Base-by-base conservation (phyloP, 2,888 invertebrate species). In the Synergus japonicus region DNA sequence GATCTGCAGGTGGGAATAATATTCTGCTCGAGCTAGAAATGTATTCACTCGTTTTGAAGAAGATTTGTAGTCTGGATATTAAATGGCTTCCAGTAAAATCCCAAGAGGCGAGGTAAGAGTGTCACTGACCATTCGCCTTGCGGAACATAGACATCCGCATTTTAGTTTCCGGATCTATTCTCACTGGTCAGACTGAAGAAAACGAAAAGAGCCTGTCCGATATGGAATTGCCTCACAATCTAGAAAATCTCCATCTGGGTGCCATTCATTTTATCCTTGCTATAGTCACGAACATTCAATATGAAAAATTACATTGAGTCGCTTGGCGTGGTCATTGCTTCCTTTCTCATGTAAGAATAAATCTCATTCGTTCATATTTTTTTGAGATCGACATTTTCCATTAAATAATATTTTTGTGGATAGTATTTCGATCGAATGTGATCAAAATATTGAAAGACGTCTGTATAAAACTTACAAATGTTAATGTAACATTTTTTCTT, bases 261-360 rank as follows among this genome's bases (percentile, higher is more conserved):
- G 80, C 76, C 67, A 78, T 79, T 76, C 76, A 79, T 83, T 84
- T 82, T 83, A 83, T 84, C 66, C 80, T 79, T 63, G 79, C 79
- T 67, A 77, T 83, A 81, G 84, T 79, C 82, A 78, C 67, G 78
- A 80, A 22, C 54, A 76, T 77, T 54, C 73, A 44, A 79, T 64
- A 82, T 85, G 85, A 85, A 85, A 85, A 85, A 85, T 85, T 83
- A 79, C 78, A 76, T 78, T 37, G 67, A 77, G 69, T 73, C 37
- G 37, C 37, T 49, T 37, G 37, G 37, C 66, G 10, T 5, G 7
- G 49, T 49, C 69, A 69, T 69, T 13, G 49, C n/a, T 73, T 54
- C 73, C 41, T 73, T 58, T 41, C 18, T 10, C 12, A 73, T 54
- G n/a, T 73, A n/a, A 37, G 54, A 41, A 12, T 54, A 5, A n/a